Base-by-base conservation (phyloP, 2,888 invertebrate genomes). In the Caenorhabditis auriculariae region DNA sequence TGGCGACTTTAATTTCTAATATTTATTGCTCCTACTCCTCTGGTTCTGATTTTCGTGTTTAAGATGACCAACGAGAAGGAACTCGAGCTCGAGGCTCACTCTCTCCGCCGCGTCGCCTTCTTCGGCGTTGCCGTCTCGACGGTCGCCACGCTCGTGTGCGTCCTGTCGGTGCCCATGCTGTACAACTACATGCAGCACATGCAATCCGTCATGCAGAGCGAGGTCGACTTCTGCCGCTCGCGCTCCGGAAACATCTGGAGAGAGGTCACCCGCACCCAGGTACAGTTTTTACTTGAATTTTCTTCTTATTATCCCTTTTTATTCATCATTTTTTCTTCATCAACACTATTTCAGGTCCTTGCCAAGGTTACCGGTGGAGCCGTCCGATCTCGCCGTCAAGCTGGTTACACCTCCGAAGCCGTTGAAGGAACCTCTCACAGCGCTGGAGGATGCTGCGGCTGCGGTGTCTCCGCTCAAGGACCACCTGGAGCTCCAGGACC, bases 141-240 rank as follows among this genome's bases (percentile, higher is more conserved):
- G 32, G 53, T 73, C 27, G 73, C 75, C 54, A 69, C 69, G 23
- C 56, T 73, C 26, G 64, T 69, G 43, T 72, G 72, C 62, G 70
- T 69, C 35, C 44, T 75, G 42, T 61, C 69, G 27, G 66, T 72
- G 41, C 75, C 75, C 49, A 72, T 75, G 66, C 44, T 75, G 29
- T 75, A 73, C 69, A 75, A 74, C 66, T 75, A 76, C 72, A 66
- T 76, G 58, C 76, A 76, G 62, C 75, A 74, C 58, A 72, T 76
- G 72, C 69, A 69, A 50, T 69, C 68, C 6, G 62, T 66, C 27
- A 69, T 69, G 69, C 69, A 69, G 45, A 60, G 60, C 52, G 71
- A 71, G 47, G 61, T 71, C 41, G 68, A 71, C 42, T 71, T 71
- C 66, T 71, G 71, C 60, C 66, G 71, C 56, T 69, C 75, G 51